phyloP scores from a whole-genome alignment of 1,140 invertebrate species.

The Cotesia typhae region DNA sequence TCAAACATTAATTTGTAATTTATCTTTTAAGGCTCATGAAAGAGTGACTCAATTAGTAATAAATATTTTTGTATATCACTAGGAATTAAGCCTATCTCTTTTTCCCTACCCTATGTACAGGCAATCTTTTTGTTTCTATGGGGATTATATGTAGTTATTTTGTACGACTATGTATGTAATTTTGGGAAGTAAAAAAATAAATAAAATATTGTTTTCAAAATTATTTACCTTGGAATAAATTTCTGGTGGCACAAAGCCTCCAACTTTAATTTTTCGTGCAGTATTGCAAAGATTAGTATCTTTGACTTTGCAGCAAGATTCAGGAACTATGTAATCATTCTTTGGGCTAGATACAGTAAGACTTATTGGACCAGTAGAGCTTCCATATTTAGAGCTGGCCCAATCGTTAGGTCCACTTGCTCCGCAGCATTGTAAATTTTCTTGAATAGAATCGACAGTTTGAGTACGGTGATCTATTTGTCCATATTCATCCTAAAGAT shows the following conservation, averaged over 20 bases:
- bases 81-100: too few species aligned
- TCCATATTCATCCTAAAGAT: slow-evolving; percentile 73
- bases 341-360: slow-evolving; percentile 52
- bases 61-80: too few species aligned
- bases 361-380: slow-evolving; percentile 43
- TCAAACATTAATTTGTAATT: too few species aligned
- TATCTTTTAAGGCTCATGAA: too few species aligned
- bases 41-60: too few species aligned
- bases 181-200: too few species aligned
- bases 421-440: slow-evolving; percentile 77
- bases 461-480: slow-evolving; percentile 69
- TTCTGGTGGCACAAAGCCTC: slow-evolving; percentile 60
- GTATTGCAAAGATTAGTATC: slow-evolving; percentile 62
- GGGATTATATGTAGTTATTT: too few species aligned
- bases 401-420: slow-evolving; percentile 76
- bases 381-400: slow-evolving; percentile 70
- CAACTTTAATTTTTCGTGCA: slow-evolving; percentile 64
- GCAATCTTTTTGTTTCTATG: too few species aligned
- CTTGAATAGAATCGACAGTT: slow-evolving; percentile 77
- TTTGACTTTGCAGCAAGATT: slow-evolving; percentile 70
- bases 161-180: too few species aligned
- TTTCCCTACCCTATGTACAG: too few species aligned
- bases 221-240: slow-evolving; percentile 68
- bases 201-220: neutral
- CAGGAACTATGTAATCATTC: slow-evolving; percentile 67